Base-by-base conservation (phyloP, 2,888 invertebrate species). In the Actias luna region DNA sequence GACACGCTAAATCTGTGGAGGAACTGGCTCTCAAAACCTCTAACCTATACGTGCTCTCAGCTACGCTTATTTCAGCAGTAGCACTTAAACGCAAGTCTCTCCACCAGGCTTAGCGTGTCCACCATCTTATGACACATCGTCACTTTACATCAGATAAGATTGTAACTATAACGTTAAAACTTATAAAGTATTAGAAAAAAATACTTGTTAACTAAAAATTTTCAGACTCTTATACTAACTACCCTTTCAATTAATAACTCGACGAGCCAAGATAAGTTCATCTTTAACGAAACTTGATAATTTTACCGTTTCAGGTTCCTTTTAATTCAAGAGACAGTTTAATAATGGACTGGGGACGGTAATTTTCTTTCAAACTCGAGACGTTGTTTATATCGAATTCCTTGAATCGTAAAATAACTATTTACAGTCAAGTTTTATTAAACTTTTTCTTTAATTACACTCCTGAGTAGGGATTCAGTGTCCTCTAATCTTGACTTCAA, bases 201-300 rank as follows among this genome's bases (percentile, higher is more conserved):
- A 22, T 46, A 46, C 22, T 22, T 8, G 7, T 46, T 14, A 46
- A 22, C 12, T 22, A 46, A 22, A 22, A 46, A 46, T 25, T 12
- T 46, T 46, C 22, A 55, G 29, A 55, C 5, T 50, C 27, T 29
- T n/a, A 27, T 14, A 18, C 39, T 14, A 50, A 22, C 50, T 29
- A 46, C 61, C 29, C 27, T 57, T 61, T 55, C 39, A 61, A 61
- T 61, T 60, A 60, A 52, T 61, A 61, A 55, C 55, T n/a, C 39
- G 27, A 10, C 61, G 29, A 55, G 29, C 12, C 36, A 55, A 29
- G 27, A 55, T 55, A 55, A 55, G 55, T 55, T 55, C 27, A 29
- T 57, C 50, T 60, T 33, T 33, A 18, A 55, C 29, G 55, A 55
- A 33, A 61, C 27, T 18, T 22, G 61, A 61, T 61, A 61, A 61